These are phyloP conservation scores for Epistrophella euchroma DNA, from an alignment of 2,888 invertebrate species.

Conservation along the genomic window DNA sequence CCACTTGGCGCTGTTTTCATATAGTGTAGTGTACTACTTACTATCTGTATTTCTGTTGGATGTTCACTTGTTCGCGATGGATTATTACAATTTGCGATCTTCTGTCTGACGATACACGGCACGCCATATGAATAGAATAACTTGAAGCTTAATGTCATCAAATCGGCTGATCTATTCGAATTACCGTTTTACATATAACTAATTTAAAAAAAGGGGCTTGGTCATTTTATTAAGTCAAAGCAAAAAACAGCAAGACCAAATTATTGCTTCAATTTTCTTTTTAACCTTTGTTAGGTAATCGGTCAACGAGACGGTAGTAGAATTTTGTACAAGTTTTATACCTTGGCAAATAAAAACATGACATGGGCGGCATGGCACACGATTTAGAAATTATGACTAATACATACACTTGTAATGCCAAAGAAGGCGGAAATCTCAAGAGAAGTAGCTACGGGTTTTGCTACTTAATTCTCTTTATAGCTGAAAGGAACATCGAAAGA, in stretches of 20 bases:
- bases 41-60: neutral
- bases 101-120: neutral
- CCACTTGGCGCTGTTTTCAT: neutral
- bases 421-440: no score
- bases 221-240: slow-evolving; percentile 29
- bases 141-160: slow-evolving; percentile 42
- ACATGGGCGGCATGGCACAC: neutral
- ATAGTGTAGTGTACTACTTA: neutral
- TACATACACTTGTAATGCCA: no score
- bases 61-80: slow-evolving; percentile 7
- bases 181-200: slow-evolving; percentile 24
- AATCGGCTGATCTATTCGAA: slow-evolving; percentile 61
- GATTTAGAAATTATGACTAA: neutral
- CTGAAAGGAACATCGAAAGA: no score
- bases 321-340: neutral
- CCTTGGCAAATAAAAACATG: neutral
- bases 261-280: slow-evolving; percentile 19
- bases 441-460: no score
- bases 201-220: slow-evolving; percentile 37
- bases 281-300: slow-evolving; percentile 31
- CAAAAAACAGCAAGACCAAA: neutral
- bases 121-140: slow-evolving; percentile 40
- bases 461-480: no score
- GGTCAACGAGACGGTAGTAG: slow-evolving; percentile 6
- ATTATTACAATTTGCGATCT: neutral